Conservation (phyloP, 2,888 invertebrate species). For the Drosophila paranaensis region DNA sequence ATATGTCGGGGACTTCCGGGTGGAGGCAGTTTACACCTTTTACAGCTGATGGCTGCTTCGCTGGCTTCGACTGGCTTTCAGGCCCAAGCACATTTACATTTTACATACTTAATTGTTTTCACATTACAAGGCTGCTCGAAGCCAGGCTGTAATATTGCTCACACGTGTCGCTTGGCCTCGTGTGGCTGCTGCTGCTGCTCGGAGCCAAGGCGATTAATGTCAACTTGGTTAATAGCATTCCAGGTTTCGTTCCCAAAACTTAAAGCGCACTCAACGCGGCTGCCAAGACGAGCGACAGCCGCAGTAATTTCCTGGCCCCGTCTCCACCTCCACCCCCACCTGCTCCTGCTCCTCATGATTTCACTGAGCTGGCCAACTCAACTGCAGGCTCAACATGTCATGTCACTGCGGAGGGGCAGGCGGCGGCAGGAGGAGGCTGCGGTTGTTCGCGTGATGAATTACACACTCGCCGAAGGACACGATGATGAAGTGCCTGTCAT, state of each 20-base stretch:
- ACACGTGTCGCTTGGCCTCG: conserved; percentile 15
- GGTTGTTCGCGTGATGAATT: conserved; percentile 82
- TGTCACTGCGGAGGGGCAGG: conserved; percentile 37
- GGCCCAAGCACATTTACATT: conserved; percentile 58
- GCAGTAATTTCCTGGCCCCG: conserved; percentile 51
- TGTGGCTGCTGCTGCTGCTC: neutral
- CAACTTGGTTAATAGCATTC: conserved; percentile 79
- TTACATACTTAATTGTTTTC: conserved; percentile 77
- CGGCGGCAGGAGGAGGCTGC: conserved; percentile 45
- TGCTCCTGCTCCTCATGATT: neutral
- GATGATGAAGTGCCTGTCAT: conserved; percentile 81
- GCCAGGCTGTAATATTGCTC: conserved; percentile 46
- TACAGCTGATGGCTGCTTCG: conserved; percentile 1
- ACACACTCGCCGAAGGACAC: conserved; percentile 79
- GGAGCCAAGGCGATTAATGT: conserved; percentile 77
- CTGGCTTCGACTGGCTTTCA: neutral
- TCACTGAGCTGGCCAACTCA: conserved; percentile 42
- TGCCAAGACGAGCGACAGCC: conserved; percentile 38
- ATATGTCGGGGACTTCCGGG: conserved; percentile 19
- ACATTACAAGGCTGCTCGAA: conserved; percentile 53
- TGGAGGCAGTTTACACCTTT: neutral
- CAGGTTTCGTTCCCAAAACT: conserved; percentile 62
- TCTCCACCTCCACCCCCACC: neutral
- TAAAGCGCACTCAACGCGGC: conserved; percentile 51
- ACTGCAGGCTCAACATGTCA: conserved; percentile 79